Conservation (phyloP, 2,113 vertebrate species). For the Platysternon megacephalum region DNA sequence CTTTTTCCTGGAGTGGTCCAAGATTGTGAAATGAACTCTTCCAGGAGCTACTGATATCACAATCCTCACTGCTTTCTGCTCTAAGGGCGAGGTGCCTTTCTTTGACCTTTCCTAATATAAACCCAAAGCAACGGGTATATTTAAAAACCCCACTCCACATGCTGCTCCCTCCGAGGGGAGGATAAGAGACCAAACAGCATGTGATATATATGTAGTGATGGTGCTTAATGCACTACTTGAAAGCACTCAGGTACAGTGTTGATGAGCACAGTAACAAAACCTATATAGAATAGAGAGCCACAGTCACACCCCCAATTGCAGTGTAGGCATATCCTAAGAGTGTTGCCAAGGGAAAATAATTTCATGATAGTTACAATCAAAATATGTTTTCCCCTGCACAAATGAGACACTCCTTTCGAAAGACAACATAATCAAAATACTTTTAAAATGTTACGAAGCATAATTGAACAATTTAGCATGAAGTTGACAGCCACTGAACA, state of each 20-base stretch:
- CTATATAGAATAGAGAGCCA: not conserved
- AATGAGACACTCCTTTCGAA: not conserved
- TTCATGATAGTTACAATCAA: not conserved
- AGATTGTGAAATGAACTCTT: not conserved
- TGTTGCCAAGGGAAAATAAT: not conserved
- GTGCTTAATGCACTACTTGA: not conserved
- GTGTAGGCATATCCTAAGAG: not conserved
- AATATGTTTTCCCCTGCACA: not conserved
- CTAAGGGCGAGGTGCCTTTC: not conserved
- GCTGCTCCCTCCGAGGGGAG: too few species aligned
- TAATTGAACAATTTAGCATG: not conserved
- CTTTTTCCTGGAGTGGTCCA: not conserved
- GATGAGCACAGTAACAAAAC: not conserved
- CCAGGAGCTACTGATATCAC: not conserved
- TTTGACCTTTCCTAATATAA: not conserved
- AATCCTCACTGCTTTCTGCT: not conserved
- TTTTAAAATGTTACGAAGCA: not conserved
- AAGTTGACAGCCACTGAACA: not conserved
- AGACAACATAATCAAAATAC: not conserved
- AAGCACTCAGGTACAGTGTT: not conserved
- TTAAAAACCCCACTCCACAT: not conserved
- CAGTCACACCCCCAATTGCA: not conserved
- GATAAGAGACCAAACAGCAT: not conserved
- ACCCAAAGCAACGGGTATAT: not conserved
- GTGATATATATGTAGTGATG: not conserved